A percentile compares a stretch with the other conserved stretches of the same genome.
Evolutionary conservation across 1,140 invertebrate genomes (phyloP).

Genomic region (Bemisia tabaci): DNA sequence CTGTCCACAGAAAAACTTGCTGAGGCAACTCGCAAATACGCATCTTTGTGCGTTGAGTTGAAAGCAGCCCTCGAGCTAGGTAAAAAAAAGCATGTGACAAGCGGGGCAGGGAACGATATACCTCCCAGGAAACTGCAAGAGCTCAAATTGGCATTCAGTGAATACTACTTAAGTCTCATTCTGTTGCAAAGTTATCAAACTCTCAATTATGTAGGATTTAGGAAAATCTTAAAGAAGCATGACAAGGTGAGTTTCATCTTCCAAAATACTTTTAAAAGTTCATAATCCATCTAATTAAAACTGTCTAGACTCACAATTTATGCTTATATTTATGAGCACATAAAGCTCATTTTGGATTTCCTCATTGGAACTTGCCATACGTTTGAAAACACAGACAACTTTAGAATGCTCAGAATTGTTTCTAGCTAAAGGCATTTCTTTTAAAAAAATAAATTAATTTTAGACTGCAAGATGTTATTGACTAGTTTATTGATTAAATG

Average conservation of each 20-base stretch:
- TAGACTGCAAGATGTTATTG: too few relatives aligned
- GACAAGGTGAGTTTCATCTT: conserved; percentile 52
- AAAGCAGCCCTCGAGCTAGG: conserved; percentile 23
- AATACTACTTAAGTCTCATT: conserved; percentile 81
- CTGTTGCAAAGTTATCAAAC: conserved; percentile 59
- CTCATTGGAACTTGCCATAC: too few relatives aligned
- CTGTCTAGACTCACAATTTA: conserved; percentile 3
- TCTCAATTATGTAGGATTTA: conserved; percentile 80
- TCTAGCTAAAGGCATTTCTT: too few relatives aligned
- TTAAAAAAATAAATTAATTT: too few relatives aligned
- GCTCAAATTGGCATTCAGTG: conserved; percentile 79
- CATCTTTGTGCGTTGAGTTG: conserved; percentile 56
- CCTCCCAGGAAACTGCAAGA: conserved; percentile 59
- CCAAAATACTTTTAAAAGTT: neutral
- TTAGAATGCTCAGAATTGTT: too few relatives aligned
- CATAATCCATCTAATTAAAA: neutral
- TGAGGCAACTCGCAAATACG: conserved; percentile 69
- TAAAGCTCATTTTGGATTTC: too few relatives aligned
- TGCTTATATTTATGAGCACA: too few relatives aligned
- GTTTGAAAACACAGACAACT: too few relatives aligned
- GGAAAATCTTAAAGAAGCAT: conserved; percentile 89
- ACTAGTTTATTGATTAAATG: too few relatives aligned
- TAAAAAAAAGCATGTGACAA: conserved; percentile 12
- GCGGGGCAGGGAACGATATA: conserved; percentile 38
- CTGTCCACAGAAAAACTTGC: conserved; percentile 75